Base-by-base conservation (phyloP, 2,113 vertebrate species). In the Chascanopsetta lugubris region DNA sequence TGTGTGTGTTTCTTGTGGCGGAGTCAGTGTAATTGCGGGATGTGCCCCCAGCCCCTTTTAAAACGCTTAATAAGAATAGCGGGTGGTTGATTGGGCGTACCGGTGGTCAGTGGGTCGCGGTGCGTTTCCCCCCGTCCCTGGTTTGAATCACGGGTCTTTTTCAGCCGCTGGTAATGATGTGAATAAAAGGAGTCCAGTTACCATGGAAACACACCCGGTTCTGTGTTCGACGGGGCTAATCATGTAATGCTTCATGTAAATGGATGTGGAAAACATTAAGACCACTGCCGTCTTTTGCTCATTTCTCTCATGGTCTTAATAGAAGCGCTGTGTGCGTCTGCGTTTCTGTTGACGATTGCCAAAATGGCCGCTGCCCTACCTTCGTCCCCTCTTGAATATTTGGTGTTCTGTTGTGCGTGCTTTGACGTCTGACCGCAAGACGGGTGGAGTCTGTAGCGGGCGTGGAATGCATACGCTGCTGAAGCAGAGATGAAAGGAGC, bases 171-270 rank as follows among this genome's bases (percentile, higher is more conserved):
- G 43, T 78, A 79, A 85, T 87, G 65, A 76, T 55, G 57, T 61
- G 69, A 83, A 87, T 82, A 87, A 83, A 79, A 57, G 27, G 60
- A 29, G 51, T 83, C 73, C 55, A 81, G 80, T 83, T 83, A 80
- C 70, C 57, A 42, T 56, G 47, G 61, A 77, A 79, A 64, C 57
- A 56, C 63, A 58, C 47, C 43, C 45, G 73, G 78, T 57, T 81
- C 32, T 68, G 57, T 65, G 25, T 63, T 67, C 22, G 72, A n/a
- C 30, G 50, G 13, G 38, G 15, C 24, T 57, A 26, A 60, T 56
- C n/a, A n/a, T n/a, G n/a, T n/a, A n/a, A n/a, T n/a, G n/a, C n/a
- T n/a, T n/a, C 42, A 38, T 53, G 30, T 53, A 53, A 72, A 64
- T 49, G n/a, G 24, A 48, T 36, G 49, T 3, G 12, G 61, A 69